A percentile compares a stretch with the other conserved stretches of the same genome.
These are phyloP conservation scores for Archocentrus centrarchus DNA, from an alignment of 2,113 vertebrate genomes.

Conservation along the genomic window DNA sequence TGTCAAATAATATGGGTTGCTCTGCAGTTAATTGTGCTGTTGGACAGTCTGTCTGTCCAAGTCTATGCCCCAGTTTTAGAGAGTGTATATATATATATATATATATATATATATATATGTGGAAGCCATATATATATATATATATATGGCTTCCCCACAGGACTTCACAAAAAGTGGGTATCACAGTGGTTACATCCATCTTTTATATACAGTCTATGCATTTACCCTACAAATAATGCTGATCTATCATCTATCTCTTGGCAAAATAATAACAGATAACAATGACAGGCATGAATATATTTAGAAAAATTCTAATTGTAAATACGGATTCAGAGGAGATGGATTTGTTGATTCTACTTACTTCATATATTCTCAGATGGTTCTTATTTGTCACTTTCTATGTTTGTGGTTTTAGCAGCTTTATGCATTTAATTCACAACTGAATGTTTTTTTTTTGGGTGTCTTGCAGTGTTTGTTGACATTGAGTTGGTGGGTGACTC, in stretches of 20 bases:
- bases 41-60: too few species aligned
- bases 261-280: not conserved
- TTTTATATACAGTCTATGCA: not conserved
- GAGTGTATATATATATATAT: too few species aligned
- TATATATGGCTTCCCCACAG: not conserved
- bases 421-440: slow-evolving; percentile 10
- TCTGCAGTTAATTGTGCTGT: not conserved
- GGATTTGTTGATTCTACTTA: not conserved
- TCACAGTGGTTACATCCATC: too few species aligned
- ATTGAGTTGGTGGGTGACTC: slow-evolving; percentile 19
- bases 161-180: not conserved
- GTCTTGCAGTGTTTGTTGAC: not conserved
- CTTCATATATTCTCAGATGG: not conserved
- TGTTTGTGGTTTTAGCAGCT: slow-evolving; percentile 15
- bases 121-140: too few species aligned
- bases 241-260: not conserved
- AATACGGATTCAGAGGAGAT: not conserved
- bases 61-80: not conserved
- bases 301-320: not conserved
- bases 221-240: too few species aligned
- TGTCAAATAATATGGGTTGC: not conserved
- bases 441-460: not conserved
- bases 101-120: too few species aligned
- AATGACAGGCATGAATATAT: not conserved
- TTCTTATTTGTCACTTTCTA: not conserved